Evolutionary conservation across 1,140 invertebrate genomes (phyloP), one percentile per base, ranked within the genome.

Genomic region (Drosophila ohnishii): DNA sequence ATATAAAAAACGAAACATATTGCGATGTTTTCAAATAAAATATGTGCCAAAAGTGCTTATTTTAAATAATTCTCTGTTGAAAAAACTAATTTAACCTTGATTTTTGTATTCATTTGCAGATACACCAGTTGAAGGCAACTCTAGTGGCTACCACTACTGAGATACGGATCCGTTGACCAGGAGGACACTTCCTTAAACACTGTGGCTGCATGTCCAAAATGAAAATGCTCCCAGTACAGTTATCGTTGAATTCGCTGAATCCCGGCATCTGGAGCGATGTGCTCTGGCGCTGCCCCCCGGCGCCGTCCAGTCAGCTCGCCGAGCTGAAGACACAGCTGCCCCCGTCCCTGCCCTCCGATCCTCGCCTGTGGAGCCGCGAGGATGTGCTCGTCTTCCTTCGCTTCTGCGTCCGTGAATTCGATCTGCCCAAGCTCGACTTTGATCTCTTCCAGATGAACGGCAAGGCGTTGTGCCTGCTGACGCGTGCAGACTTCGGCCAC

Each of bases 371-470:
- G 97, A 96, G 95, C 30, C 94, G 97, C 76, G 97, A 98, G 76
- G 97, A 99, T 90, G 97, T 99, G 2, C 93, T 94, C 11, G 93
- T 95, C 22, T 99, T 98, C 92, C 92, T 99, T 32, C 95, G 96
- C 78, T 98, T 97, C 95, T 97, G 97, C 69, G 96, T 98, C 91
- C 94, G 96, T 44, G 97, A 98, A 92, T 99, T 97, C 90, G 97
- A 98, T 88, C 92, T 99, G 58, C 97, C 97, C 16, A 94, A 95
- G 62, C 96, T 99, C 83, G 96, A 98, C 90, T 95, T 97, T 94
- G 97, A 98, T 84, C 95, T 97, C 92, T 98, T 99, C 92, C 97
- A 98, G 93, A 98, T 99, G 97, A 99, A 99, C 92, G 98, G 98
- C 95, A 98, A 98, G 93, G 97, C 97, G 1, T 91, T 98, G 59